Conservation (phyloP, 2,113 vertebrate genomes). For the Uropsilus gracilis region DNA sequence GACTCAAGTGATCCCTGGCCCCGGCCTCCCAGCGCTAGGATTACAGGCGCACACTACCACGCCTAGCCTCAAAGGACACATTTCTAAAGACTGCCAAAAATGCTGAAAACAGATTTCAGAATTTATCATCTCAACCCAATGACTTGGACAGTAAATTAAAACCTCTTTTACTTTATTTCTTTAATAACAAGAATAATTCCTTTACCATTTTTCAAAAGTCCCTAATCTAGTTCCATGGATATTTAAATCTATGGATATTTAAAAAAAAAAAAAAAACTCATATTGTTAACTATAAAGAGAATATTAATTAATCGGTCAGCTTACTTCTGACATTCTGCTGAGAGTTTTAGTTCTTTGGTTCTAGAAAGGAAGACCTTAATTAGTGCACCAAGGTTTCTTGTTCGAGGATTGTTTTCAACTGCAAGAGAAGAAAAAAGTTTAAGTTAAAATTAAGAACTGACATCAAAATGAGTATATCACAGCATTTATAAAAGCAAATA, state of each 20-base stretch:
- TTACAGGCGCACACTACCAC: no score
- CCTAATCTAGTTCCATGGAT: background rate
- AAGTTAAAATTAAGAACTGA: constrained; percentile 47
- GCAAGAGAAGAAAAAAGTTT: constrained; percentile 68
- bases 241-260: no score
- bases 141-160: constrained; percentile 15
- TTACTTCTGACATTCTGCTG: constrained; percentile 99
- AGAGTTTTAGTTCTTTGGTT: constrained; percentile 99
- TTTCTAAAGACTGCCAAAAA: constrained; percentile 30
- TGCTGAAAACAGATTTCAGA: constrained; percentile 38
- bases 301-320: constrained; percentile 71
- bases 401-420: constrained; percentile 98
- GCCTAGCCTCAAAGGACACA: constrained; percentile 4
- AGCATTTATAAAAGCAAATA: constrained; percentile 51
- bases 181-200: constrained; percentile 25
- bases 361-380: constrained; percentile 96
- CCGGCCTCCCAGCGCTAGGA: no score
- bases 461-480: background rate
- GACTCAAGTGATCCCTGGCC: no score
- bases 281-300: background rate
- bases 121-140: background rate
- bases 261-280: background rate
- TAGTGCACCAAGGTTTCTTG: constrained; percentile 94
- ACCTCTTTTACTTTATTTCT: background rate
- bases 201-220: background rate